Percentiles rank a stretch among this genome's conserved stretches.
Conservation (phyloP, 2,797 vertebrate species). For the Sebastes trivittatus region DNA sequence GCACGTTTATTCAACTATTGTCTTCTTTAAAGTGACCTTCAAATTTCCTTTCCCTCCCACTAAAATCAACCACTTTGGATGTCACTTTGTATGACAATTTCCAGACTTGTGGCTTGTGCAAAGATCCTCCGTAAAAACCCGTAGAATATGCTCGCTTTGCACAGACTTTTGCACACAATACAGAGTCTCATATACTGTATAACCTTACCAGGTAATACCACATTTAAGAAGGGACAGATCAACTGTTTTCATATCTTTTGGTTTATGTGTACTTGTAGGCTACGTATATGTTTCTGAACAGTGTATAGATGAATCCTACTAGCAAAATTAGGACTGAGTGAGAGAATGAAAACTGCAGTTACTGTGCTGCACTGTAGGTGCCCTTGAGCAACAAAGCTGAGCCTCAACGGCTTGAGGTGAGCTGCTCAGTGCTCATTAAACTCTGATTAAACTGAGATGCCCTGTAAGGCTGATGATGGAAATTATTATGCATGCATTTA, state of each 20-base stretch:
- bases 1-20: background rate
- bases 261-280: background rate
- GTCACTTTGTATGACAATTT: background rate
- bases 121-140: background rate
- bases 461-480: background rate
- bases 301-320: background rate
- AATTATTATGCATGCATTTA: background rate
- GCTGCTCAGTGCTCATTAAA: background rate
- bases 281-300: background rate
- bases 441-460: background rate
- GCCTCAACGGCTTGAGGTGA: background rate
- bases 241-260: background rate
- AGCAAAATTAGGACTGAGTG: background rate
- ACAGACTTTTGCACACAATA: background rate
- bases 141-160: background rate
- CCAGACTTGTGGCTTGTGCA: background rate
- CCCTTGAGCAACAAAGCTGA: slow-evolving; percentile 2
- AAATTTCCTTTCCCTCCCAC: background rate
- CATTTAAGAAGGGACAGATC: background rate
- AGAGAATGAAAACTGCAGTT: background rate
- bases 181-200: background rate
- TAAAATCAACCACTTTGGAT: background rate
- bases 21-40: background rate
- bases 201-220: background rate
- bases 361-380: background rate